Base-by-base conservation (phyloP, 2,888 invertebrate genomes). In the Notodonta ziczac region DNA sequence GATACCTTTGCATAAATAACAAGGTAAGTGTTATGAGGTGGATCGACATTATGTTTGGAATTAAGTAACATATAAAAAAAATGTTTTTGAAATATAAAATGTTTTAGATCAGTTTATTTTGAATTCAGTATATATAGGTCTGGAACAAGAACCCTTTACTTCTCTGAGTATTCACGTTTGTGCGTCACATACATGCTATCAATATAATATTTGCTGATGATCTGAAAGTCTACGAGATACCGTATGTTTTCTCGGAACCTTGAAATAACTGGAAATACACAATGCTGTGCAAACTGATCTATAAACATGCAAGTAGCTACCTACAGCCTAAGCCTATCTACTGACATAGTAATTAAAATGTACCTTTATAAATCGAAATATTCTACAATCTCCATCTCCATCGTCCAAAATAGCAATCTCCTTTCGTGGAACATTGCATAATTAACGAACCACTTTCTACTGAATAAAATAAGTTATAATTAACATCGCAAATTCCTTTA, bases 171-270 rank as follows among this genome's bases (percentile, higher is more conserved):
- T 62, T 42, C 52, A 56, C 39, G 65, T 56, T 63, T 57, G 66
- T 72, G 67, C 73, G 73, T 73, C 72, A 73, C 2, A 60, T 67
- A 73, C 2, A 60, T 67, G 48, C 53, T 66, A 62, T 68, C 60
- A 71, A 58, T 71, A 63, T 40, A n/a, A 13, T 60, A 54, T 61
- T 66, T 66, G 50, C 50, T 39, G 12, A 13, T 56, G 9, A 40
- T 51, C 61, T 60, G 52, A 58, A 70, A 62, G 48, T 61, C 60
- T 54, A 55, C 51, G 16, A 12, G 35, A 46, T 14, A 40, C 51
- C 66, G 51, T 5, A 16, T 52, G 13, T 59, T 57, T 61, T 55
- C 40, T 50, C 0, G 14, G n/a, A 52, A 16, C 64, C 61, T 61
- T 67, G 61, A 16, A n/a, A 35, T 14, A 5, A 61, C 55, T 10